Evolutionary conservation across 2,888 invertebrate genomes (phyloP), one percentile per base, ranked within the genome.

Genomic region (Alloscopus bannaensis): DNA sequence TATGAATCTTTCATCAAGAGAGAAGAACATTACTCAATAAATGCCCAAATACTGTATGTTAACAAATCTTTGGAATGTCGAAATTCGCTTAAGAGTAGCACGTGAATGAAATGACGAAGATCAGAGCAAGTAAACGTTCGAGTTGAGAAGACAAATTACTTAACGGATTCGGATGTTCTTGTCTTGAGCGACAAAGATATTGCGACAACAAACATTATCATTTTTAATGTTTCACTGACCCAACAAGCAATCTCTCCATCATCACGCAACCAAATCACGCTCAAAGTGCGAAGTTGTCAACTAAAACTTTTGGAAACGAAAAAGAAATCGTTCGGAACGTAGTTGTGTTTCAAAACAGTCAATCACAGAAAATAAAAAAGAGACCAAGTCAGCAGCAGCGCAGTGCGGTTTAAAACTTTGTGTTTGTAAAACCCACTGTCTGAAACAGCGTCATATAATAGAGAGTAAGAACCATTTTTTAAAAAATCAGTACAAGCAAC

Each of bases 191-290:
- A 62, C 40, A 20, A 18, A 3, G 18, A 2, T 40, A 28, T 11
- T 16, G 20, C 13, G n/a, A n/a, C n/a, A n/a, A n/a, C n/a, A n/a
- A n/a, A n/a, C n/a, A n/a, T n/a, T n/a, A n/a, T n/a, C n/a, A n/a
- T n/a, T n/a, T 47, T 2, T 1, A 62, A 40, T 52, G 36, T 31
- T 42, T 52, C 31, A 69, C 42, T 24, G 55, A 77, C 77, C 77
- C 77, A 69, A 42, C 60, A 50, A 52, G 22, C 57, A 60, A 68
- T 81, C 81, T 81, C 81, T 77, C 81, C 75, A 81, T 68, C 81
- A 70, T 81, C 77, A 81, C 81, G 81, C 81, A 81, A 81, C 81
- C 81, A 72, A 60, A n/a, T n/a, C n/a, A n/a, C n/a, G n/a, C n/a
- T n/a, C n/a, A n/a, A n/a, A n/a, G n/a, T n/a, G n/a, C n/a, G 50